These are phyloP conservation scores for Crenuchus spilurus DNA, from an alignment of 2,797 vertebrate species.

Conservation along the genomic window DNA sequence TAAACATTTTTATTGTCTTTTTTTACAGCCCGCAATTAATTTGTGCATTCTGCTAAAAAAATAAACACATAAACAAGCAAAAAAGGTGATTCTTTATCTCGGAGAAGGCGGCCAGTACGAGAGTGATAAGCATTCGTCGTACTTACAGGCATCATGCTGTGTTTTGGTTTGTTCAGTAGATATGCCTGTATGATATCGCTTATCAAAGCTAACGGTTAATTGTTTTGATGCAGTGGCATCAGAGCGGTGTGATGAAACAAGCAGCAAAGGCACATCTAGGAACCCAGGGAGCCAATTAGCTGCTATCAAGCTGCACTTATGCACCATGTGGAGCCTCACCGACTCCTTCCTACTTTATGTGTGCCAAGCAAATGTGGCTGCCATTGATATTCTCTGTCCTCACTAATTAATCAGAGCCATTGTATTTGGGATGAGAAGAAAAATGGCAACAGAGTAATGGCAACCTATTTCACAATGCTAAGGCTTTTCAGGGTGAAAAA, in stretches of 20 bases:
- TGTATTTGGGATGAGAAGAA: conserved; percentile 16
- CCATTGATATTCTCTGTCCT: conserved; percentile 36
- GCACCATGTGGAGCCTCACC: conserved; percentile 20
- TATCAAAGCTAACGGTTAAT: conserved; percentile 48
- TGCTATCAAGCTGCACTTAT: conserved; percentile 49
- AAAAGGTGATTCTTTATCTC: conserved; percentile 43
- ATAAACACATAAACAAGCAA: conserved; percentile 12
- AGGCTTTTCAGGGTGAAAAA: background rate
- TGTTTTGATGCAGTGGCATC: conserved; percentile 42
- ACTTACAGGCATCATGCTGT: conserved; percentile 4
- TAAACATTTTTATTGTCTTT: conserved; percentile 33
- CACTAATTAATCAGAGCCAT: conserved; percentile 46
- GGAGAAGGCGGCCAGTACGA: conserved; percentile 8
- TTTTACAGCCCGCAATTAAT: conserved; percentile 49
- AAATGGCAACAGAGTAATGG: conserved; percentile 14
- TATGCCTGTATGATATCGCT: conserved; percentile 35
- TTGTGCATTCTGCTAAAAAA: conserved; percentile 29
- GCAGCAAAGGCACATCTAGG: conserved; percentile 27
- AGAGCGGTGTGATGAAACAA: conserved; percentile 24
- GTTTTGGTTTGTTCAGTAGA: conserved; percentile 28
- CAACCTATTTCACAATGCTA: background rate
- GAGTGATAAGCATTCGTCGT: conserved; percentile 38
- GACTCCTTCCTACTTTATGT: conserved; percentile 21
- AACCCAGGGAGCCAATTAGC: conserved; percentile 56
- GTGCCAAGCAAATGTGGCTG: conserved; percentile 32